phyloP scores from a whole-genome alignment of 2,113 vertebrate genomes.

The Scytalopus superciliaris region DNA sequence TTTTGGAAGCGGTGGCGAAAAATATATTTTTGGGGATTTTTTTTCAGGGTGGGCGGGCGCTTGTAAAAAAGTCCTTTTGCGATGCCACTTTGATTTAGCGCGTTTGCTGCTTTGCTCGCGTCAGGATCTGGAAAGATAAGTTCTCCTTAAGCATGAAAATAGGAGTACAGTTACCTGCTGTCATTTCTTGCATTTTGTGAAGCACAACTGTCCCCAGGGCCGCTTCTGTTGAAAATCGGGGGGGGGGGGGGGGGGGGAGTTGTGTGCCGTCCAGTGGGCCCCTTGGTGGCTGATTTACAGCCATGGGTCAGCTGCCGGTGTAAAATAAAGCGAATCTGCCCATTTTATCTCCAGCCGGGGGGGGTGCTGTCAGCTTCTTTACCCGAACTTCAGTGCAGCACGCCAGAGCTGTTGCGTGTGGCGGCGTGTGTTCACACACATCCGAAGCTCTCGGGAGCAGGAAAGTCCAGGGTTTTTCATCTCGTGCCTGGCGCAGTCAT shows the following conservation, averaged over 20 bases:
- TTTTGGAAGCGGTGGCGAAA: not conserved
- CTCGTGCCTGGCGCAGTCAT: not conserved
- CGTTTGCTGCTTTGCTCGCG: not conserved
- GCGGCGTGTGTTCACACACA: not conserved
- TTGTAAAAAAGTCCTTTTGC: not conserved
- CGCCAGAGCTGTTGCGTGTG: not conserved
- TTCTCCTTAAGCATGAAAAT: not conserved
- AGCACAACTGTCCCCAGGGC: not conserved
- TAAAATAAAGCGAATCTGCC: not conserved
- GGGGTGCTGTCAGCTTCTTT: no score
- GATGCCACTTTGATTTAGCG: not conserved
- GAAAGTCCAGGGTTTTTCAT: not conserved
- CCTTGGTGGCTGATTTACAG: not conserved
- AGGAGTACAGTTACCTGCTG: constrained; percentile 14
- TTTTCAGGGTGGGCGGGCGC: not conserved
- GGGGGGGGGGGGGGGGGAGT: not conserved
- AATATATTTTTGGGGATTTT: not conserved
- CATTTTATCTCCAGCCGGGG: not conserved
- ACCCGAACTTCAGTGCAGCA: not conserved
- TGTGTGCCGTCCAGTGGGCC: not conserved
- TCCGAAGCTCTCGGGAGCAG: not conserved
- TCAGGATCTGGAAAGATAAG: not conserved
- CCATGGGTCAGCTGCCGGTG: not conserved
- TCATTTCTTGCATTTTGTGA: not conserved
- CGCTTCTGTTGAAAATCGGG: not conserved